Evolutionary conservation across 2,888 invertebrate genomes (phyloP).

Genomic region (Limnephilus auricula): DNA sequence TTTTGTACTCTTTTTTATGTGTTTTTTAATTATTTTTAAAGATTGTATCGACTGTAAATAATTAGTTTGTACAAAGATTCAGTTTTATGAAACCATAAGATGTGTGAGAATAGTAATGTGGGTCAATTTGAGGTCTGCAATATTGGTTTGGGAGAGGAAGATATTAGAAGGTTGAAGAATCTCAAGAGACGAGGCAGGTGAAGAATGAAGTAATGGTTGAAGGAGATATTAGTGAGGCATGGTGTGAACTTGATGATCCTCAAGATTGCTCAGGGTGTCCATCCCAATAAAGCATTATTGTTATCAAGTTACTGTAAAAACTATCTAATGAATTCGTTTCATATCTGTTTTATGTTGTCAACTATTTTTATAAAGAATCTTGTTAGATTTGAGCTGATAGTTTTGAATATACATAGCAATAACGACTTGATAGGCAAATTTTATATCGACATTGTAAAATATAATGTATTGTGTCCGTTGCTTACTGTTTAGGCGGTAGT

Average conservation of each 20-base stretch:
- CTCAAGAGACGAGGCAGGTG: neutral
- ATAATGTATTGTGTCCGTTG: neutral
- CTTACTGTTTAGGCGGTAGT: neutral
- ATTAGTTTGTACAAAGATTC: neutral
- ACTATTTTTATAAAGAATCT: neutral
- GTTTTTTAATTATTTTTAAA: neutral
- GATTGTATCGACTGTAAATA: neutral
- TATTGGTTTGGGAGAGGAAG: neutral
- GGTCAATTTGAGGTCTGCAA: neutral
- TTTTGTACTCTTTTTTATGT: neutral
- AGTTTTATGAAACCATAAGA: neutral
- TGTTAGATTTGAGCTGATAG: neutral
- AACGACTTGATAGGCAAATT: conserved; percentile 1
- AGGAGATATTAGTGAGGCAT: neutral
- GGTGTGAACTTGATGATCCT: neutral
- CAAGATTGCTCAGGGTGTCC: neutral
- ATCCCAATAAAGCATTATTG: neutral
- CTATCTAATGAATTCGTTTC: neutral
- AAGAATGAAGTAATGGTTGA: neutral
- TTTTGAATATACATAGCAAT: neutral
- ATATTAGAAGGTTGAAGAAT: neutral
- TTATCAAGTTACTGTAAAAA: neutral
- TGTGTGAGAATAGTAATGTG: neutral
- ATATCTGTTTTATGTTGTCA: neutral
- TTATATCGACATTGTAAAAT: neutral